Conservation (phyloP, 2,113 vertebrate genomes). For the Orientallactaga bullata region DNA sequence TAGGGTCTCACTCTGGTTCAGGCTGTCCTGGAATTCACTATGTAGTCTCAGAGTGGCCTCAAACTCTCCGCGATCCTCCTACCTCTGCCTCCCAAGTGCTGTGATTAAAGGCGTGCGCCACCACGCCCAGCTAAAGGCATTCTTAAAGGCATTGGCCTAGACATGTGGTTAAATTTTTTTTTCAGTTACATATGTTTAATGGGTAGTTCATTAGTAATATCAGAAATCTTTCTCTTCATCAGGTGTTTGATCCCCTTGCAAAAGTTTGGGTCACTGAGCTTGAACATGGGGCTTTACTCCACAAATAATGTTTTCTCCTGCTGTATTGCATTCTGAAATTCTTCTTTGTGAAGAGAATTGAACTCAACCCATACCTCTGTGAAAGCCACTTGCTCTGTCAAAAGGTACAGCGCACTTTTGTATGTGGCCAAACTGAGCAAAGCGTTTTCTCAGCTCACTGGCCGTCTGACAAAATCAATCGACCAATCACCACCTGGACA, state of each 20-base stretch:
- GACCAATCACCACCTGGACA: no score
- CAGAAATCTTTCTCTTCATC: slow-evolving; percentile 67
- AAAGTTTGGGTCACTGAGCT: background rate
- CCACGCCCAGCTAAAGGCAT: no score
- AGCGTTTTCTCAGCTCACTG: slow-evolving; percentile 92
- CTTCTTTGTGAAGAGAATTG: slow-evolving; percentile 88
- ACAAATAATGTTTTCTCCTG: slow-evolving; percentile 92
- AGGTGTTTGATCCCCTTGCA: slow-evolving; percentile 50
- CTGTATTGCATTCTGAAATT: slow-evolving; percentile 90
- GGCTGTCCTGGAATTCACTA: no score
- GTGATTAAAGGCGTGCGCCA: no score
- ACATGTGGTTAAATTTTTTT: background rate
- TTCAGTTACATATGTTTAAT: slow-evolving; percentile 79
- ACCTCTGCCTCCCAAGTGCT: no score
- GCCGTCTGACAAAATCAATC: no score
- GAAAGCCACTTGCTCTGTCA: slow-evolving; percentile 94
- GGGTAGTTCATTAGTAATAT: slow-evolving; percentile 3
- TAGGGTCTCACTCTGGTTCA: no score
- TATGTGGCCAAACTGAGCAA: slow-evolving; percentile 92
- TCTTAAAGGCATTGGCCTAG: no score
- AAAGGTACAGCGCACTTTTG: slow-evolving; percentile 91
- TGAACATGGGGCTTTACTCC: slow-evolving; percentile 87
- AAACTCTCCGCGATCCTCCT: no score
- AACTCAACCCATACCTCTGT: slow-evolving; percentile 92
- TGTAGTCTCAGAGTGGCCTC: no score